These are phyloP conservation scores for Knipowitschia caucasica DNA, from an alignment of 2,797 vertebrate species.

Conservation along the genomic window DNA sequence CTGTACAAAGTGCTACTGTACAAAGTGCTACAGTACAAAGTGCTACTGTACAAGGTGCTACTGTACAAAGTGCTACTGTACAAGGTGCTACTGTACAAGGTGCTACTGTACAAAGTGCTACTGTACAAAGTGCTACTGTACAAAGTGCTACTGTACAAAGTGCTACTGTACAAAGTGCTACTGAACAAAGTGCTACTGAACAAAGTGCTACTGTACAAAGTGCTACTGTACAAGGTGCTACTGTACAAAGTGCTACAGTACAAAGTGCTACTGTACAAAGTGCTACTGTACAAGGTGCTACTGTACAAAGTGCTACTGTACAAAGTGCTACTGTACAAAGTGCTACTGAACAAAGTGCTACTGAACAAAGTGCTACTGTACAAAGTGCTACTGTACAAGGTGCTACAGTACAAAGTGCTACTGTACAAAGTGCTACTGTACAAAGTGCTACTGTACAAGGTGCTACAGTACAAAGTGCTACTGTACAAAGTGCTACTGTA, in stretches of 20 bases:
- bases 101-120: neutral
- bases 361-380: too few species aligned
- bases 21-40: too few species aligned
- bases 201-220: too few species aligned
- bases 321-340: too few species aligned
- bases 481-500: too few species aligned
- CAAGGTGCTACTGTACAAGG: too few species aligned
- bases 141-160: constrained; percentile 1
- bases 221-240: constrained; percentile 2
- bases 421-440: too few species aligned
- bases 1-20: neutral
- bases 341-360: constrained; percentile 2
- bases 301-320: neutral
- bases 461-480: neutral
- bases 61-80: neutral
- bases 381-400: constrained; percentile 1
- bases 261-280: too few species aligned
- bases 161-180: neutral
- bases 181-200: too few species aligned
- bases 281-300: constrained; percentile 5
- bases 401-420: neutral
- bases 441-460: constrained; percentile 1
- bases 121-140: too few species aligned
- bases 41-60: constrained; percentile 5
- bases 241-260: too few species aligned